Evolutionary conservation across 2,888 invertebrate genomes (phyloP).

Genomic region (Phymatocera aterrima): DNA sequence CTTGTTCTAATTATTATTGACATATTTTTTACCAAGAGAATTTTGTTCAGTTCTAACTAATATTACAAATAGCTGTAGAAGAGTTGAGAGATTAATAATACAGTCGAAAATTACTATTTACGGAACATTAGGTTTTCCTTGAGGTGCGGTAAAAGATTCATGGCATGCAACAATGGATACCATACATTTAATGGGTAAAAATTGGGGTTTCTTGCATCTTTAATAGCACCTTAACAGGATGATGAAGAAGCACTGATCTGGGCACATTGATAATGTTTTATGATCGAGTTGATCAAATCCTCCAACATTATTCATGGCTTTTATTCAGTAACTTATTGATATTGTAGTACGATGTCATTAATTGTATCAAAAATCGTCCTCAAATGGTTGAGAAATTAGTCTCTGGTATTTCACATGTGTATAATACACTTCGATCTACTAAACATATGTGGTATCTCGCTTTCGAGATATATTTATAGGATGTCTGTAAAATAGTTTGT

Average conservation of each 20-base stretch:
- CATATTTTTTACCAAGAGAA: neutral
- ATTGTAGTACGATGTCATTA: neutral
- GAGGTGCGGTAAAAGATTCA: no score
- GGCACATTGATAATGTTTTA: neutral
- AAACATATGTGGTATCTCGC: no score
- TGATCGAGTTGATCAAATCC: neutral
- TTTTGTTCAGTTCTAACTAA: neutral
- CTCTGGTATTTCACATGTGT: neutral
- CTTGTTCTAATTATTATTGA: neutral
- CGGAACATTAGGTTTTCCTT: neutral
- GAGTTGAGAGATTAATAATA: neutral
- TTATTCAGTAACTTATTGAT: neutral
- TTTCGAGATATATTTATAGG: neutral
- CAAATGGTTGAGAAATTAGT: neutral
- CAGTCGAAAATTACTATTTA: neutral
- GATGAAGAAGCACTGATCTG: neutral
- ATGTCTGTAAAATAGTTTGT: neutral
- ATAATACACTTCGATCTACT: neutral
- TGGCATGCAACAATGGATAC: no score
- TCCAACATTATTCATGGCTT: neutral
- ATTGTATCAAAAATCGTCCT: neutral
- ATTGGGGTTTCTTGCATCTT: no score
- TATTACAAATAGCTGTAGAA: neutral
- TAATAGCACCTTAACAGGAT: no score
- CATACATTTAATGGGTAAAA: no score